Conservation (phyloP, 2,888 invertebrate genomes). For the Acrobeloides nanus region DNA sequence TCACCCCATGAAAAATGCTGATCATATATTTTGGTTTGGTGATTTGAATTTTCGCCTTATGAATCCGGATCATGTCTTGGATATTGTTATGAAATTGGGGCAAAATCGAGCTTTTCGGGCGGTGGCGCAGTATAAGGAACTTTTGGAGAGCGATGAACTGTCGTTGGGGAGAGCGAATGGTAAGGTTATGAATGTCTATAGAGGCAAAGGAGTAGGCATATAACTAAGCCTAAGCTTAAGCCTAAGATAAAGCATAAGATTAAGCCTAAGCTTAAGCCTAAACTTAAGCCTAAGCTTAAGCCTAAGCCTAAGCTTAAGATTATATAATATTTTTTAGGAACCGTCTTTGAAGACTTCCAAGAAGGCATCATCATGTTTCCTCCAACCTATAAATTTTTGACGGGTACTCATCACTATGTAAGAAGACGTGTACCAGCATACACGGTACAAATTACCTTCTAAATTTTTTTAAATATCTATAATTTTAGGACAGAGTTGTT, state of each 20-base stretch:
- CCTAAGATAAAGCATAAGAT: too few species aligned
- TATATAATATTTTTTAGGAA: constrained; percentile 26
- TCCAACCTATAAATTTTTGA: constrained; percentile 43
- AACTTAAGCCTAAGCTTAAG: too few species aligned
- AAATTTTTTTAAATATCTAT: not conserved
- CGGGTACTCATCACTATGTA: constrained; percentile 30
- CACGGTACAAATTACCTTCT: constrained; percentile 24
- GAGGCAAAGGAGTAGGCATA: too few species aligned
- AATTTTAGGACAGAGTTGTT: constrained; percentile 38
- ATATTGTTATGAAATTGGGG: constrained; percentile 10
- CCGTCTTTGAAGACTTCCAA: constrained; percentile 31
- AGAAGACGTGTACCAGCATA: constrained; percentile 38
- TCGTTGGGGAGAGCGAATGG: constrained; percentile 20
- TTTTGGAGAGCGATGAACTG: constrained; percentile 24
- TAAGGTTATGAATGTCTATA: too few species aligned
- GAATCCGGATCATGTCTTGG: constrained; percentile 5
- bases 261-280: too few species aligned
- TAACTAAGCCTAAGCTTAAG: not conserved
- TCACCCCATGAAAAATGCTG: constrained; percentile 23
- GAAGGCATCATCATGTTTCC: constrained; percentile 39
- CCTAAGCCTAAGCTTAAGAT: too few species aligned
- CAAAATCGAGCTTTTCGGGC: constrained; percentile 17
- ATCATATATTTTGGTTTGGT: constrained; percentile 42
- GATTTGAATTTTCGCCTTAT: constrained; percentile 47
- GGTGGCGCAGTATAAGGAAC: constrained; percentile 8